These are phyloP conservation scores for Anabas testudineus DNA, from an alignment of 2,797 vertebrate genomes.

Conservation along the genomic window DNA sequence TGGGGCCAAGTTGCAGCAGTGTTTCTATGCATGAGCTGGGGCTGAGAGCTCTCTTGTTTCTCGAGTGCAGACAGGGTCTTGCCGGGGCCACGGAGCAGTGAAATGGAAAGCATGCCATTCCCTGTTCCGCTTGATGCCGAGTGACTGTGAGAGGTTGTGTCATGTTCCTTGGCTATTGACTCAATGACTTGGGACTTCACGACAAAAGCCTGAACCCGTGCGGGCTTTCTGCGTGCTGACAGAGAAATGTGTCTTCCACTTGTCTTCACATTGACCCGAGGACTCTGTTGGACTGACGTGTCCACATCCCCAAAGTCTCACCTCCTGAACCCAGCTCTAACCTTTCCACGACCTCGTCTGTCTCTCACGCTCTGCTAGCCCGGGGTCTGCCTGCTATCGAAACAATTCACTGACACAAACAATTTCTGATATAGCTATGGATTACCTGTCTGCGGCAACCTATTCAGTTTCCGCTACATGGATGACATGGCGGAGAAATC, in stretches of 20 bases:
- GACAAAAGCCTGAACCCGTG: slow-evolving; percentile 87
- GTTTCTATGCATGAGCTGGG: slow-evolving; percentile 74
- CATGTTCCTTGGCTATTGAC: slow-evolving; percentile 94
- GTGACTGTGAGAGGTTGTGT: slow-evolving; percentile 94
- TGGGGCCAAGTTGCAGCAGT: slow-evolving; percentile 65
- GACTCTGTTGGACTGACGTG: slow-evolving; percentile 69
- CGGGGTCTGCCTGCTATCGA: slow-evolving; percentile 48
- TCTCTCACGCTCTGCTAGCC: slow-evolving; percentile 68
- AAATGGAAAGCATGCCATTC: slow-evolving; percentile 91
- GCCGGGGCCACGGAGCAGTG: slow-evolving; percentile 86
- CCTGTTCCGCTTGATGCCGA: slow-evolving; percentile 89
- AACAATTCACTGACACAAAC: slow-evolving; percentile 54
- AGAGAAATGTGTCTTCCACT: slow-evolving; percentile 81
- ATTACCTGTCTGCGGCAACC: slow-evolving; percentile 59
- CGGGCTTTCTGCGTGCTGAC: slow-evolving; percentile 85
- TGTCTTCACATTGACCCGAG: slow-evolving; percentile 79
- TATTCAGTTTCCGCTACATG: slow-evolving; percentile 52
- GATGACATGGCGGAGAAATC: slow-evolving; percentile 61
- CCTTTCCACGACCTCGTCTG: slow-evolving; percentile 66
- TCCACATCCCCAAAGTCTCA: slow-evolving; percentile 71
- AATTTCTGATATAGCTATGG: slow-evolving; percentile 53
- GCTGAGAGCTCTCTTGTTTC: slow-evolving; percentile 87
- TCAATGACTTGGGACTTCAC: slow-evolving; percentile 91
- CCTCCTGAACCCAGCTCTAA: slow-evolving; percentile 70
- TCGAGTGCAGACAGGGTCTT: slow-evolving; percentile 86